Evolutionary conservation across 1,140 invertebrate genomes (phyloP).

Genomic region (Drosophila navojoa): DNA sequence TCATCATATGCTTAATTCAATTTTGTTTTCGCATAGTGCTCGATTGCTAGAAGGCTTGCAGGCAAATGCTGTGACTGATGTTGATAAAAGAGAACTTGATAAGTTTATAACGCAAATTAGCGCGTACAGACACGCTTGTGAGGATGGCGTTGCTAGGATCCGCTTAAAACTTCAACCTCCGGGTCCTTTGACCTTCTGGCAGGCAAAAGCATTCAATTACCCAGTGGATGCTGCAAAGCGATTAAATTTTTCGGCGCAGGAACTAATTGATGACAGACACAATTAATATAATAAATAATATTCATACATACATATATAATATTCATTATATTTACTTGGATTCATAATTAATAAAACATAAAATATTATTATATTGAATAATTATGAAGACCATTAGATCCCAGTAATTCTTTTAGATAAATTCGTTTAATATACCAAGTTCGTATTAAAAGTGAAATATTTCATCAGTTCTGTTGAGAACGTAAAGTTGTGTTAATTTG

Average conservation of each 20-base stretch:
- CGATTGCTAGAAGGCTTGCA: conserved; percentile 21
- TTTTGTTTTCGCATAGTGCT: conserved; percentile 17
- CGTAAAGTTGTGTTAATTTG: no score
- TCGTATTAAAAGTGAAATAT: no score
- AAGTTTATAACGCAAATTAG: conserved; percentile 49
- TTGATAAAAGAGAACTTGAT: conserved; percentile 36
- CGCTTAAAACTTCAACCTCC: conserved; percentile 32
- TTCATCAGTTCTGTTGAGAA: no score
- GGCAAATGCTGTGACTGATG: not conserved
- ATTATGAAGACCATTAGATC: no score
- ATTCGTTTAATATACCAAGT: no score
- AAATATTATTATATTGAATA: no score
- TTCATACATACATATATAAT: not conserved
- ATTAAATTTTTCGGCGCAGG: not conserved
- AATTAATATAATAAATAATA: not conserved
- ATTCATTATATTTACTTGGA: no score
- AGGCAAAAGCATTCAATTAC: conserved; percentile 13
- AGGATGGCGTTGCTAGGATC: conserved; percentile 27
- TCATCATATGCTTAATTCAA: not conserved
- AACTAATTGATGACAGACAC: not conserved
- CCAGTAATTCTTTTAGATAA: no score
- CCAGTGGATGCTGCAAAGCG: not conserved
- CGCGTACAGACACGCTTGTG: conserved; percentile 42
- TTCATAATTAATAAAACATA: no score
- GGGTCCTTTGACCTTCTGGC: conserved; percentile 47